These are phyloP conservation scores for Lithophane leautieri DNA, from an alignment of 2,888 invertebrate species.

Conservation along the genomic window DNA sequence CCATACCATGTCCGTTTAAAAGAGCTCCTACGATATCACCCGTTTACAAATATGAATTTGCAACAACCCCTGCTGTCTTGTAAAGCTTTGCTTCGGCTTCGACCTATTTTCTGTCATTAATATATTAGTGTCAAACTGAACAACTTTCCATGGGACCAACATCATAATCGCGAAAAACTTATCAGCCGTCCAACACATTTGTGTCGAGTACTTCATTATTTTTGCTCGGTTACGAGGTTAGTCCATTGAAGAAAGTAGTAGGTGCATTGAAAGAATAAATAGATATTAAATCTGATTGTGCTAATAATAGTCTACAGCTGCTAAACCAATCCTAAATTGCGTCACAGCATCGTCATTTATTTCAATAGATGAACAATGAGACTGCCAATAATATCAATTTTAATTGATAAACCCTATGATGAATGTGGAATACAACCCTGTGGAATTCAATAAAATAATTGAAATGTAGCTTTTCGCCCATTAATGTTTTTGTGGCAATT, in stretches of 20 bases:
- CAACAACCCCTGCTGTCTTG: no score
- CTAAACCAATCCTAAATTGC: not conserved
- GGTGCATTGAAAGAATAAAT: not conserved
- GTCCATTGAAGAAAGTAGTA: not conserved
- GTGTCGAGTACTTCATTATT: no score
- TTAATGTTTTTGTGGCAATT: slow-evolving; percentile 12
- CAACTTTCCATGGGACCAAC: no score
- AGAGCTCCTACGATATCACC: no score
- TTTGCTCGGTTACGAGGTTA: not conserved
- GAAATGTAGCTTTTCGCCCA: not conserved
- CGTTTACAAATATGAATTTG: no score
- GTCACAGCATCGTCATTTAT: not conserved
- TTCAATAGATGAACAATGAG: not conserved
- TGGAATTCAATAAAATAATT: not conserved
- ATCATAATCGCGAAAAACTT: no score
- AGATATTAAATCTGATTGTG: not conserved
- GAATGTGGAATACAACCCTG: no score
- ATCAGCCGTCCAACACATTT: no score
- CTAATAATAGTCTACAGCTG: not conserved
- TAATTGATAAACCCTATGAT: not conserved
- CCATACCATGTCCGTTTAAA: no score
- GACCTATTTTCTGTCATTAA: no score
- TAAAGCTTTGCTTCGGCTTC: no score
- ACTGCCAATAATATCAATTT: not conserved
- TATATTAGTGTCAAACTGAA: no score